A percentile compares a stretch with the other conserved stretches of the same genome.
phyloP scores from a whole-genome alignment of 2,888 invertebrate genomes.

The Drosophila falleni region DNA sequence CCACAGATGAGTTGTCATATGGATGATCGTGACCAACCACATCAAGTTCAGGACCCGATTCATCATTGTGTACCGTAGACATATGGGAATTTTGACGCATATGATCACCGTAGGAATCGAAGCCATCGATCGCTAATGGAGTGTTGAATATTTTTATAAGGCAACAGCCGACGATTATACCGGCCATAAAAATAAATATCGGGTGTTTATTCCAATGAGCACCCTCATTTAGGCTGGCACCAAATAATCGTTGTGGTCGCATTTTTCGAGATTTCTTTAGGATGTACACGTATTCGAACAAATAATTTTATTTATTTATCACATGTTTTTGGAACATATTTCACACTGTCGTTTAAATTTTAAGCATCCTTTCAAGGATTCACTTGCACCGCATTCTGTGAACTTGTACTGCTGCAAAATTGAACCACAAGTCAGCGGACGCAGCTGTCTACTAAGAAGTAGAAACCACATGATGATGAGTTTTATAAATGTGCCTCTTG shows the following conservation, averaged over 20 bases:
- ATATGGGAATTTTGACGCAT: neutral
- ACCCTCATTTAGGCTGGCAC: conserved; percentile 10
- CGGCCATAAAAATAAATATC: conserved; percentile 17
- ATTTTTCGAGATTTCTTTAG: conserved; percentile 1
- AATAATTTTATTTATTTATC: neutral
- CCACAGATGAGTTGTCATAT: conserved; percentile 88
- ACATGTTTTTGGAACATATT: neutral
- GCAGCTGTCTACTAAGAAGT: conserved; percentile 4
- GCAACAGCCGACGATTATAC: conserved; percentile 24
- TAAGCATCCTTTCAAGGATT: conserved; percentile 4
- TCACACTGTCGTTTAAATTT: neutral
- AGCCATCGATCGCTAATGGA: conserved; percentile 16
- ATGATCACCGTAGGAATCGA: conserved; percentile 3
- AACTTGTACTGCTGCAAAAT: neutral
- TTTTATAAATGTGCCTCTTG: conserved; percentile 4
- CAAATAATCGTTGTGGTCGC: conserved; percentile 17
- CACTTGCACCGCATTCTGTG: neutral
- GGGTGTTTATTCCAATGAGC: conserved; percentile 22
- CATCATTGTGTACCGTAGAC: neutral
- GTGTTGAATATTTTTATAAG: conserved; percentile 24
- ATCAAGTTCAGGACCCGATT: neutral
- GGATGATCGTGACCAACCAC: conserved; percentile 34
- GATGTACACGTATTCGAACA: neutral
- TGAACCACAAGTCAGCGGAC: neutral
- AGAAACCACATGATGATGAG: neutral